Conservation (phyloP, 2,797 vertebrate genomes). For the Synaphobranchus kaupii region DNA sequence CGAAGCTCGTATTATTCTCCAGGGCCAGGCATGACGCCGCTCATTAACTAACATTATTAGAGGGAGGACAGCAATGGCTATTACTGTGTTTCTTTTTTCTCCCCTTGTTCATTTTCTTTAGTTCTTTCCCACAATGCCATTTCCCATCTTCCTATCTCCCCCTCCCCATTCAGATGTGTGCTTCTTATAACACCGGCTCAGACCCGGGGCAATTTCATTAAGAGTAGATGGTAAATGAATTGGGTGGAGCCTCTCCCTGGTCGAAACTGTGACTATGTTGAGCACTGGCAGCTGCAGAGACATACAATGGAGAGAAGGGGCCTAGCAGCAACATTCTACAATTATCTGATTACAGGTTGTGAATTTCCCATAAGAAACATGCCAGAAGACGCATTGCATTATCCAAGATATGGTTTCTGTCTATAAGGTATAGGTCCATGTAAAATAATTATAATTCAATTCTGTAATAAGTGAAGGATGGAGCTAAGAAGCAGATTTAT, state of each 20-base stretch:
- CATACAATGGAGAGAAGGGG: not conserved
- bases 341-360: no score
- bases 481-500: no score
- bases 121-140: constrained; percentile 18
- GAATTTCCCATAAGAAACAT: no score
- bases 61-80: constrained; percentile 35
- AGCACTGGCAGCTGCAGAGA: constrained; percentile 5
- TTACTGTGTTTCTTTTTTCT: constrained; percentile 23
- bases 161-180: constrained; percentile 30
- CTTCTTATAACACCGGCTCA: constrained; percentile 15
- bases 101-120: constrained; percentile 1
- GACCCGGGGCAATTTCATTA: constrained; percentile 36
- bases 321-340: not conserved
- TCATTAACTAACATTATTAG: constrained; percentile 62
- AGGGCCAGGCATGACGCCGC: constrained; percentile 55
- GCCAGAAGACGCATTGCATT: no score
- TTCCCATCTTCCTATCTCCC: constrained; percentile 6
- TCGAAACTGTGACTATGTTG: not conserved
- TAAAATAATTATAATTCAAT: no score
- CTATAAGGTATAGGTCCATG: no score
- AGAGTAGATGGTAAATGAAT: constrained; percentile 41
- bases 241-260: constrained; percentile 23
- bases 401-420: no score
- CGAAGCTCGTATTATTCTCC: constrained; percentile 52
- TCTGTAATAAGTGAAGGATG: no score